Evolutionary conservation across 2,888 invertebrate species (phyloP), one percentile per base, ranked within the genome.

Genomic region (Apamea epomidion): DNA sequence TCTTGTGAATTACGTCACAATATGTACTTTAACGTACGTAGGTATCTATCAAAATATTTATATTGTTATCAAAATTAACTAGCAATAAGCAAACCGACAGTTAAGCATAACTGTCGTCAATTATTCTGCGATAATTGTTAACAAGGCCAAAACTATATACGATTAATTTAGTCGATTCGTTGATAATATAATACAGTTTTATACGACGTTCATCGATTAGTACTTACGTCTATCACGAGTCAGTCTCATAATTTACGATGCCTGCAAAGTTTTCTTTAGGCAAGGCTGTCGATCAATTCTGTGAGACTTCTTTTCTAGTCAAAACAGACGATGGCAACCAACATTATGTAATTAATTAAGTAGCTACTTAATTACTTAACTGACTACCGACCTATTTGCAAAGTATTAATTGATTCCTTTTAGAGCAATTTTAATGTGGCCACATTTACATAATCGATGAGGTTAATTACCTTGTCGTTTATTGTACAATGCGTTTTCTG

Each of bases 391-490:
- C 64, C 54, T 80, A 76, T 85, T 88, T 72, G 67, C 80, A 75
- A 87, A 88, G 62, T 75, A 84, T 88, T 86, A 89, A 89, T 84
- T 84, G 80, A 80, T 81, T 84, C 70, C 82, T 86, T 88, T 81
- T 71, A 86, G 71, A 81, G 67, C 58, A 82, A 81, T 79, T 78
- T 88, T 84, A 79, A 81, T 86, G 69, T 80, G 64, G 69, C 45
- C 67, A 78, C 69, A 80, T 81, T 89, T 83, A 83, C 74, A 81
- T 82, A 89, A 86, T 67, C 45, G 71, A 73, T 72, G 60, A 78
- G 29, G 32, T 78, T 83, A 80, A 80, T 80, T 79, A 73, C 71
- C 54, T 69, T 81, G 29, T 10, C 62, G 60, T 74, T 77, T 62
- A 62, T 85, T 85, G 68, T 84, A 70, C 67, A 74, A 62, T 84